Conservation (phyloP, 2,888 invertebrate species). For the Ischnus inquisitorius region DNA sequence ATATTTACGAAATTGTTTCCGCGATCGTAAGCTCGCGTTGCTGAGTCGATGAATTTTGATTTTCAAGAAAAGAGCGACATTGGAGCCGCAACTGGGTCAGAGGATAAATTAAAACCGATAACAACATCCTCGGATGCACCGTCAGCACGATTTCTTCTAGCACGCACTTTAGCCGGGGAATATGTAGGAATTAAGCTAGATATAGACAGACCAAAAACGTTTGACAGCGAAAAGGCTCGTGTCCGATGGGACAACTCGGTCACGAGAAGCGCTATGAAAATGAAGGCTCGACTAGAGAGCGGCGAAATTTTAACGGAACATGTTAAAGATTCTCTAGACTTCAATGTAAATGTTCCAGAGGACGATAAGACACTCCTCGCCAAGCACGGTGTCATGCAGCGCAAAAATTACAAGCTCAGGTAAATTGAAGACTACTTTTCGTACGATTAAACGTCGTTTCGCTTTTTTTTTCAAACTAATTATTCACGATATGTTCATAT, state of each 20-base stretch:
- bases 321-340: constrained; percentile 87
- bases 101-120: constrained; percentile 72
- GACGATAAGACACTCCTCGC: constrained; percentile 86
- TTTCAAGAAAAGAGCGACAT: constrained; percentile 76
- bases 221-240: constrained; percentile 88
- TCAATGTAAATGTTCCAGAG: constrained; percentile 88
- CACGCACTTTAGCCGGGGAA: constrained; percentile 88
- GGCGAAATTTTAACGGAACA: constrained; percentile 88
- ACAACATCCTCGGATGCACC: constrained; percentile 72
- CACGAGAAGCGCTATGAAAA: constrained; percentile 88
- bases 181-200: constrained; percentile 90
- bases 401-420: constrained; percentile 85
- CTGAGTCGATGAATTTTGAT: constrained; percentile 53
- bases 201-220: constrained; percentile 87
- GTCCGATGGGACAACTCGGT: constrained; percentile 89
- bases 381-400: constrained; percentile 82
- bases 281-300: constrained; percentile 88
- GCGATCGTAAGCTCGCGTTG: constrained; percentile 21
- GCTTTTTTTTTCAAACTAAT: background rate
- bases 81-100: constrained; percentile 69
- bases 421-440: constrained; percentile 65
- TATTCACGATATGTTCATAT: background rate
- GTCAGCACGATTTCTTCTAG: constrained; percentile 86
- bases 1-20: background rate
- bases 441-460: background rate